phyloP scores from a whole-genome alignment of 2,113 vertebrate species.

The Menidia beryllina region DNA sequence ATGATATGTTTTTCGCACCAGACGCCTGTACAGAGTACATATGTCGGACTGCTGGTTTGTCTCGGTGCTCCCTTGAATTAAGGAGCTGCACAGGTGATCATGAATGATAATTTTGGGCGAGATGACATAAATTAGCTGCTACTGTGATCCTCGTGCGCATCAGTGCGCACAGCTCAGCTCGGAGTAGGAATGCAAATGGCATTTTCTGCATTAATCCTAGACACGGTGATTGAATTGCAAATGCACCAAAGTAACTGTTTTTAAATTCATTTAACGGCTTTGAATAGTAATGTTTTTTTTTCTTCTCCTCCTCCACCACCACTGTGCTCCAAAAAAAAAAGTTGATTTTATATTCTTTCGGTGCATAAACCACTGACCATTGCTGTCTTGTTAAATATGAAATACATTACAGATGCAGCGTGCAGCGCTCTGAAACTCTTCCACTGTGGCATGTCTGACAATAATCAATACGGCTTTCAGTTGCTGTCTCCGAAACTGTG shows the following conservation, averaged over 20 bases:
- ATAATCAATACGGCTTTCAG: neutral
- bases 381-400: constrained; percentile 22
- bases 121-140: constrained; percentile 55
- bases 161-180: constrained; percentile 48
- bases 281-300: constrained; percentile 60
- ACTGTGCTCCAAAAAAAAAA: constrained; percentile 41
- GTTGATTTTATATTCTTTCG: constrained; percentile 39
- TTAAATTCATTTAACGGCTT: constrained; percentile 73
- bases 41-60: constrained; percentile 15
- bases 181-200: constrained; percentile 70
- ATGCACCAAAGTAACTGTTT: constrained; percentile 72
- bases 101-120: constrained; percentile 50
- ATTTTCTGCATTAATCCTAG: constrained; percentile 71
- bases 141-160: constrained; percentile 54
- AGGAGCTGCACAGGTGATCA: constrained; percentile 60
- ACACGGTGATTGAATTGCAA: constrained; percentile 76
- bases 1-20: constrained; percentile 24
- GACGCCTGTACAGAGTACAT: constrained; percentile 1
- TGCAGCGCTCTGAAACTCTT: constrained; percentile 6
- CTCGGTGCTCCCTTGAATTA: constrained; percentile 18
- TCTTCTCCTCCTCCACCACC: constrained; percentile 7
- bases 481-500: neutral
- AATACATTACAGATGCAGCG: constrained; percentile 2
- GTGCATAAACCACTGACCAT: constrained; percentile 42
- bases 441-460: neutral